Evolutionary conservation across 2,888 invertebrate species (phyloP).

Genomic region (Craniophora ligustri): DNA sequence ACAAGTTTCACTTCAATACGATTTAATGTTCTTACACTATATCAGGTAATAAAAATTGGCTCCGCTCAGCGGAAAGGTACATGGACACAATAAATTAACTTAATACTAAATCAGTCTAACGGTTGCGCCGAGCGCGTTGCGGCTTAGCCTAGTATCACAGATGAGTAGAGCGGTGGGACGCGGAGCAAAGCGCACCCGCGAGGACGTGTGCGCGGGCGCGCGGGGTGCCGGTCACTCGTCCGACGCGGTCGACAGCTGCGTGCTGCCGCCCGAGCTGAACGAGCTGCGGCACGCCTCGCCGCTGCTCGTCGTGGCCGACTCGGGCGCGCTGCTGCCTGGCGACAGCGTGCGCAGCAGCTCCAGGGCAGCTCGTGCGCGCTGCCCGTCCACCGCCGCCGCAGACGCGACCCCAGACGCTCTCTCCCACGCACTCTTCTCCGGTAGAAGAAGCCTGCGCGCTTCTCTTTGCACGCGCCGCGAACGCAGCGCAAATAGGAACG

Average conservation of each 20-base stretch:
- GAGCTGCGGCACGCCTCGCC: conserved; percentile 89
- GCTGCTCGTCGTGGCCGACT: conserved; percentile 69
- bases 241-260: conserved; percentile 89
- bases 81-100: conserved; percentile 87
- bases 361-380: conserved; percentile 81
- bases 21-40: conserved; percentile 77
- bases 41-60: conserved; percentile 83
- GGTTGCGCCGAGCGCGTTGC: conserved; percentile 84
- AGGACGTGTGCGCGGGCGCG: conserved; percentile 57
- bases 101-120: conserved; percentile 87
- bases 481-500: conserved; percentile 93
- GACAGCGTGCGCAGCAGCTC: conserved; percentile 81
- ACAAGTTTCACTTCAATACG: conserved; percentile 76
- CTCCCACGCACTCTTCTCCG: conserved; percentile 86
- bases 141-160: conserved; percentile 88
- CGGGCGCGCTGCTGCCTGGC: conserved; percentile 80
- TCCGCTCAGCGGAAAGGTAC: conserved; percentile 88
- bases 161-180: conserved; percentile 87
- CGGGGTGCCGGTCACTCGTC: conserved; percentile 86
- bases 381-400: conserved; percentile 87
- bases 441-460: conserved; percentile 76
- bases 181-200: conserved; percentile 79
- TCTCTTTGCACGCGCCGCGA: conserved; percentile 90
- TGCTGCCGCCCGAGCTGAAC: conserved; percentile 90
- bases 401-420: conserved; percentile 86